Percentiles rank a stretch among this genome's conserved stretches.
phyloP scores from a whole-genome alignment of 2,888 invertebrate species.

The Drosophila yooni region DNA sequence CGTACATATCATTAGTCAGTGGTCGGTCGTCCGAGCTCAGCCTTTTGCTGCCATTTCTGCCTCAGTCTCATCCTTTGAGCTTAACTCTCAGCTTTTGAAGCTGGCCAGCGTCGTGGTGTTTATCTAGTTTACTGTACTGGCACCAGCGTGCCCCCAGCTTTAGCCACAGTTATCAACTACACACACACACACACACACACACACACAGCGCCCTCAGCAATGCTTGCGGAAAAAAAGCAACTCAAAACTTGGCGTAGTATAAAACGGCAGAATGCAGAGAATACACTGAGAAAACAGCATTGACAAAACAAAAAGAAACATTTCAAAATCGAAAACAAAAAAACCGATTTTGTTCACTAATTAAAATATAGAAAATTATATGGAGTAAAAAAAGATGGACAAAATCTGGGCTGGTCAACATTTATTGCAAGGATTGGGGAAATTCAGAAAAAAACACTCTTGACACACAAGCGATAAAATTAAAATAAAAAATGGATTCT shows the following conservation, averaged over 20 bases:
- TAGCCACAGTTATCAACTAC: constrained; percentile 59
- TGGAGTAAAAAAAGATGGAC: background rate
- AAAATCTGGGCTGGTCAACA: background rate
- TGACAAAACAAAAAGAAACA: background rate
- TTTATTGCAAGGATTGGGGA: background rate
- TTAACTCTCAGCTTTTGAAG: constrained; percentile 45
- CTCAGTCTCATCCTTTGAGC: constrained; percentile 16
- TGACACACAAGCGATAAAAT: background rate
- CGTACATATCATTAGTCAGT: constrained; percentile 68
- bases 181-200: constrained; percentile 29
- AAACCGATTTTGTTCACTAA: background rate
- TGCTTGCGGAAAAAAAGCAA: constrained; percentile 40
- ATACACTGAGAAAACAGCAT: constrained; percentile 7
- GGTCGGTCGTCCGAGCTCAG: constrained; percentile 44
- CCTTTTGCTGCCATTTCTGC: constrained; percentile 9
- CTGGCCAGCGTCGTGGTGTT: constrained; percentile 64
- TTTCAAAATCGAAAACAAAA: background rate
- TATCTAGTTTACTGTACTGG: constrained; percentile 68
- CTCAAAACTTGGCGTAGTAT: constrained; percentile 35
- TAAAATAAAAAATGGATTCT: background rate
- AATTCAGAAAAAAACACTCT: background rate
- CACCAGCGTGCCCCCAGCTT: constrained; percentile 22
- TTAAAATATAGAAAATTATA: background rate
- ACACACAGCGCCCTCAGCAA: constrained; percentile 18
- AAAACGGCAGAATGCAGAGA: constrained; percentile 1